Evolutionary conservation across 2,888 invertebrate species (phyloP).

Genomic region (Myopa tessellatipennis): DNA sequence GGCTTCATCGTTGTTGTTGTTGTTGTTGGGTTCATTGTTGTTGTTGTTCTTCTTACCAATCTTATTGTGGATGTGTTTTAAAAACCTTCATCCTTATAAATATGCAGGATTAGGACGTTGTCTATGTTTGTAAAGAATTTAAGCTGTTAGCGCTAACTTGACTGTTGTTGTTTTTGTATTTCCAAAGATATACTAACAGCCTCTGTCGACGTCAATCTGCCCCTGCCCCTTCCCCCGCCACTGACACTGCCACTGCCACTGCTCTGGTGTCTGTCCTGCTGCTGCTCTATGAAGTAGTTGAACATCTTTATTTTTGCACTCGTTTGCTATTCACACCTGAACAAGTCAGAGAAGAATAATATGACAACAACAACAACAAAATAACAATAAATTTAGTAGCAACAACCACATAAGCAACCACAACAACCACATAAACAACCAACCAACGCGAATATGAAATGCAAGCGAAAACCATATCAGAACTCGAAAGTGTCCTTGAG

Average conservation of each 20-base stretch:
- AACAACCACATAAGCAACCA: slow-evolving; percentile 2
- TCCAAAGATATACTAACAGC: not conserved
- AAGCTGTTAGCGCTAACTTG: not conserved
- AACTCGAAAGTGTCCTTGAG: slow-evolving; percentile 48
- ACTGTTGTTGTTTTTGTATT: not conserved
- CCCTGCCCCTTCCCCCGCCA: not conserved
- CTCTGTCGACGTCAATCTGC: not conserved
- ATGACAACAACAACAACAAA: slow-evolving; percentile 8
- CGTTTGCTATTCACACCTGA: slow-evolving; percentile 17
- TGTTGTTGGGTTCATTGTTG: not conserved
- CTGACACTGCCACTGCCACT: not conserved
- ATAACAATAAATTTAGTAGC: not conserved
- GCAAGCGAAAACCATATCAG: slow-evolving; percentile 35
- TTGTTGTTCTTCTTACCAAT: not conserved
- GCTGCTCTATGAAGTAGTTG: slow-evolving; percentile 12
- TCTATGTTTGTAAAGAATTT: slow-evolving; percentile 12
- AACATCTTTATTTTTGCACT: slow-evolving; percentile 26
- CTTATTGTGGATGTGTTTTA: not conserved
- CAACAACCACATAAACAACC: slow-evolving; percentile 11
- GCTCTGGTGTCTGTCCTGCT: not conserved
- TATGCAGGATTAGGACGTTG: slow-evolving; percentile 7
- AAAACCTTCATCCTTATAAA: slow-evolving; percentile 9
- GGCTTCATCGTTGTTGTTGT: not conserved
- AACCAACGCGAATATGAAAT: slow-evolving; percentile 40
- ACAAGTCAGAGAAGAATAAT: slow-evolving; percentile 8